Conservation (phyloP, 1,140 invertebrate genomes). For the Amphibalanus amphitrite region DNA sequence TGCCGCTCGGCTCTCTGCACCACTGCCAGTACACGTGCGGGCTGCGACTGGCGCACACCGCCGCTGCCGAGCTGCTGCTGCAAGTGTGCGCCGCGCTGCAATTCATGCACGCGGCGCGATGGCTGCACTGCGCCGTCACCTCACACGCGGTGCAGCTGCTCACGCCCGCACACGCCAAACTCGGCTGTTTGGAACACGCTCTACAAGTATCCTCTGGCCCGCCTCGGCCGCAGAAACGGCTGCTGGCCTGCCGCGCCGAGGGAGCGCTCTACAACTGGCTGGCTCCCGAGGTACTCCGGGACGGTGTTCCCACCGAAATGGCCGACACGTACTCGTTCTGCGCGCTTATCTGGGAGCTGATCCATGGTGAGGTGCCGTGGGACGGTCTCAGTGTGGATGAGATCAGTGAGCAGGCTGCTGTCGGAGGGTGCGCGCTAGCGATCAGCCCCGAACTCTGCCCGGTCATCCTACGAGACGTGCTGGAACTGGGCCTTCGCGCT, state of each 20-base stretch:
- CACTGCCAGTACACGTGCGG: constrained; percentile 21
- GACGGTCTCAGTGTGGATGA: background rate
- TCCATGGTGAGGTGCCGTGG: background rate
- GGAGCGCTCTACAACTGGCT: background rate
- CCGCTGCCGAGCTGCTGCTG: constrained; percentile 21
- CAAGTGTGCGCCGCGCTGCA: constrained; percentile 27
- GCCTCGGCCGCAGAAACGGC: background rate
- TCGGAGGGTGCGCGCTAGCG: background rate
- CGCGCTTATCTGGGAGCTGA: background rate
- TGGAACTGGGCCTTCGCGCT: background rate
- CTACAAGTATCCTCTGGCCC: constrained; percentile 9
- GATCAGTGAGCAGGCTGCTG: background rate
- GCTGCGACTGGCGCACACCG: constrained; percentile 8
- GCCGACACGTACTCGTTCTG: background rate
- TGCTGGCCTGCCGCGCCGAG: background rate
- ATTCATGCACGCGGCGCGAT: constrained; percentile 28
- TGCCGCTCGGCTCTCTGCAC: constrained; percentile 27
- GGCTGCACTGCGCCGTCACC: constrained; percentile 28
- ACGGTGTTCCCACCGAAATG: background rate
- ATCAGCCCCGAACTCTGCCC: background rate
- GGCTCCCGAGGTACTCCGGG: background rate
- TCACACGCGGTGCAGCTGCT: constrained; percentile 30
- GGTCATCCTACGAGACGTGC: background rate
- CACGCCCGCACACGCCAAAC: constrained; percentile 24
- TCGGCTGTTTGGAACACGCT: constrained; percentile 31